Conservation (phyloP, 2,888 invertebrate genomes). For the Muscina levida region DNA sequence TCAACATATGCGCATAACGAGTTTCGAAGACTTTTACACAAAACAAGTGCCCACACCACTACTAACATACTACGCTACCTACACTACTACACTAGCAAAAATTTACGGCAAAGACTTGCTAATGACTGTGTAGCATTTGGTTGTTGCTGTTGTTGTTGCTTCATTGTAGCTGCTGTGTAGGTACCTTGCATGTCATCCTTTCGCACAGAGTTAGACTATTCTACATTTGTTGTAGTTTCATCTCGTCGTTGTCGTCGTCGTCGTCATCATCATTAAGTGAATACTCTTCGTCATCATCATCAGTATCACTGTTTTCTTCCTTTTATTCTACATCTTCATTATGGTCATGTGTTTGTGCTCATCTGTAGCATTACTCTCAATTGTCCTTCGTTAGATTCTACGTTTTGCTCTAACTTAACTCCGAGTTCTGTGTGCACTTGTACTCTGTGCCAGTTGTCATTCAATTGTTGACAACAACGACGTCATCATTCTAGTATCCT, state of each 20-base stretch:
- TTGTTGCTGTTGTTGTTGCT: background rate
- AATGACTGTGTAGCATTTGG: too few species aligned
- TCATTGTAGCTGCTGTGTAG: conserved; percentile 22
- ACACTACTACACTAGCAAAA: background rate
- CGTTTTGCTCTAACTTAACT: conserved; percentile 28
- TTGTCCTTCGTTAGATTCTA: conserved; percentile 5
- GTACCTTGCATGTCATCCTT: conserved; percentile 54
- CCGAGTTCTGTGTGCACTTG: conserved; percentile 28
- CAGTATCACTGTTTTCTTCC: conserved; percentile 28
- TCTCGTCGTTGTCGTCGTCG: conserved; percentile 12
- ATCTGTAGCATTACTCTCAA: background rate
- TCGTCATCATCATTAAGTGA: conserved; percentile 46
- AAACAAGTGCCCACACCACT: conserved; percentile 36
- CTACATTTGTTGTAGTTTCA: conserved; percentile 23
- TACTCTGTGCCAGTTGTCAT: conserved; percentile 55
- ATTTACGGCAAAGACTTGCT: background rate
- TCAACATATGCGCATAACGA: conserved; percentile 65
- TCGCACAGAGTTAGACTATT: conserved; percentile 15
- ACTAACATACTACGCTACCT: background rate
- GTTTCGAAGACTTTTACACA: conserved; percentile 8
- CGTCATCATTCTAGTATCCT: conserved; percentile 26
- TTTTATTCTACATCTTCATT: background rate
- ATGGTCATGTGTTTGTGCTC: background rate
- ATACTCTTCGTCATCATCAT: conserved; percentile 21
- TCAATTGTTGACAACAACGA: conserved; percentile 42